Evolutionary conservation across 2,797 vertebrate species (phyloP).

Genomic region (Hipposideros larvatus): DNA sequence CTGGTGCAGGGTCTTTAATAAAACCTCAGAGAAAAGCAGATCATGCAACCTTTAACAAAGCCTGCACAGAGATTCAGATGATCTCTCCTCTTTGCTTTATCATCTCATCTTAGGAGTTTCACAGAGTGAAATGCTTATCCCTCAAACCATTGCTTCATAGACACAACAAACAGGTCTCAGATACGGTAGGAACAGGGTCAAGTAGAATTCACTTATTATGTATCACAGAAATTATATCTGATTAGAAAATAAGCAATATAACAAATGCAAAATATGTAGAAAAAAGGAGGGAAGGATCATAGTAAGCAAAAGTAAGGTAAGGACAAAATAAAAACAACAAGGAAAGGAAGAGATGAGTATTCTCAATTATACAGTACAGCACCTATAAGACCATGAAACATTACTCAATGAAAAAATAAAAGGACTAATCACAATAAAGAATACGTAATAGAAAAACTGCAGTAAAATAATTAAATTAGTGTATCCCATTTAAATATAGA

Average conservation of each 20-base stretch:
- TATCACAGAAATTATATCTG: neutral
- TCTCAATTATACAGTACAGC: neutral
- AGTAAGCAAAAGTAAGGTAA: neutral
- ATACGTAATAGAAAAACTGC: neutral
- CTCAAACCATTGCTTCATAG: neutral
- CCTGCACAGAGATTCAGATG: neutral
- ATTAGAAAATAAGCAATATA: neutral
- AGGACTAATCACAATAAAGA: slow-evolving; percentile 1
- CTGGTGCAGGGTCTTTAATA: neutral
- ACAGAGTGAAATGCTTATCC: neutral
- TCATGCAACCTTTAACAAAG: neutral
- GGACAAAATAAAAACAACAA: neutral
- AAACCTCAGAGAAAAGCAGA: neutral
- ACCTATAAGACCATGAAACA: neutral
- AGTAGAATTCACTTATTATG: neutral
- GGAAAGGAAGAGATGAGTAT: neutral
- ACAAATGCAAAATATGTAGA: neutral
- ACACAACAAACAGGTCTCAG: neutral
- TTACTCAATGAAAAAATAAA: slow-evolving; percentile 10
- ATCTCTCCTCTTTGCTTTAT: neutral
- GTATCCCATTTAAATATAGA: slow-evolving; percentile 14
- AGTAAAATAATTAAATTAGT: slow-evolving; percentile 18
- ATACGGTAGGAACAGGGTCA: neutral
- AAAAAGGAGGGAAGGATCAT: neutral
- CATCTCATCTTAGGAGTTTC: neutral